These are phyloP conservation scores for Typhlomys cinereus DNA, from an alignment of 2,113 vertebrate genomes.

Conservation along the genomic window DNA sequence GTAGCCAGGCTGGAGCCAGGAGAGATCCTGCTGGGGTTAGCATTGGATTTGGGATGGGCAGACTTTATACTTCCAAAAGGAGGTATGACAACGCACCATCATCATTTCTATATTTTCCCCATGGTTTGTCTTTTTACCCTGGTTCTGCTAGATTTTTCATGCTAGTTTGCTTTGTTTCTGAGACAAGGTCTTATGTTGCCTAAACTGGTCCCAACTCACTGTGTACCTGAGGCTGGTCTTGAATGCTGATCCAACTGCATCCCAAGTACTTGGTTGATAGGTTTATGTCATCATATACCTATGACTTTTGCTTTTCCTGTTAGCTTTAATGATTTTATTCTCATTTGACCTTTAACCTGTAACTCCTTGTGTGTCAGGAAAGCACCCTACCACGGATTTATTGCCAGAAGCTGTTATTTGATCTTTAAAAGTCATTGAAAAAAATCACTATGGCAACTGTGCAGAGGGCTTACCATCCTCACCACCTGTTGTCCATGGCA, in stretches of 20 bases:
- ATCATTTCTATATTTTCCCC: background rate
- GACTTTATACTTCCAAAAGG: background rate
- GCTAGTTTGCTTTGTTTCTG: background rate
- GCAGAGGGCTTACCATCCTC: background rate
- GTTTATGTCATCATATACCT: background rate
- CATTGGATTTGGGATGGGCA: background rate
- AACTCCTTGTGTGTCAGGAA: no score
- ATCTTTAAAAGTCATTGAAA: slow-evolving; percentile 32
- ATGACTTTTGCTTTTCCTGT: background rate
- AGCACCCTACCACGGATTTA: no score
- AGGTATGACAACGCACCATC: background rate
- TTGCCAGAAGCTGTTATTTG: no score
- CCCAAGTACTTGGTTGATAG: background rate
- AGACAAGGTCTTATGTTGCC: background rate
- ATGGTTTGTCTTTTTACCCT: background rate
- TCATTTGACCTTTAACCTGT: background rate
- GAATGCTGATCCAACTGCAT: background rate
- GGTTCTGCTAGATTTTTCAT: background rate
- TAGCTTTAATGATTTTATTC: background rate
- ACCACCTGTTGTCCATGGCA: background rate
- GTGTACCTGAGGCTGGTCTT: background rate
- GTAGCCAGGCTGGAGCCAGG: background rate
- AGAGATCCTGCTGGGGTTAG: background rate
- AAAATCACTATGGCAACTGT: background rate
- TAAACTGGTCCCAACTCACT: background rate